Percentiles rank a stretch among this genome's conserved stretches.
phyloP scores from a whole-genome alignment of 2,797 vertebrate species.

The Sciaenops ocellatus region DNA sequence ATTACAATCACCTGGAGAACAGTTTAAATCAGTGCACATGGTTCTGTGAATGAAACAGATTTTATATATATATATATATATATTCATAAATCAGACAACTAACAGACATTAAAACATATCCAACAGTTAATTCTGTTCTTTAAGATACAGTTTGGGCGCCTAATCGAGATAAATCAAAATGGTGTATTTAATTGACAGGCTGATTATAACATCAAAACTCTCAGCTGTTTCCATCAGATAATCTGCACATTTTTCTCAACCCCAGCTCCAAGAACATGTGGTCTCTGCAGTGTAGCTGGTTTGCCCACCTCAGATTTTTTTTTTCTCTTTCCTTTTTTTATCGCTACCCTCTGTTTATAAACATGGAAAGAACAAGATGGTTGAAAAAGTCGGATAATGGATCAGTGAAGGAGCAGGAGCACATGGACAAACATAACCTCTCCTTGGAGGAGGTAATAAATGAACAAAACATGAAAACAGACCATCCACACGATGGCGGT shows the following conservation, averaged over 20 bases:
- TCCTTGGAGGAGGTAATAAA: too few relatives aligned
- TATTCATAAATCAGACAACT: background rate
- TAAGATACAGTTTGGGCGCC: background rate
- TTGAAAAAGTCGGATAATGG: constrained; percentile 77
- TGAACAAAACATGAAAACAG: background rate
- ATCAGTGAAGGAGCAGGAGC: constrained; percentile 42
- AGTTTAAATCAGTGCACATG: background rate
- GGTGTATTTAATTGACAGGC: background rate
- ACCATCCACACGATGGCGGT: constrained; percentile 51
- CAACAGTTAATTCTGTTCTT: background rate
- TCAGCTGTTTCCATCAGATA: background rate
- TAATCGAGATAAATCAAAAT: background rate
- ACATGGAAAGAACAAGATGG: constrained; percentile 88
- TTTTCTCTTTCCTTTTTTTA: constrained; percentile 57
- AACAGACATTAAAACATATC: background rate
- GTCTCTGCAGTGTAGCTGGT: constrained; percentile 52
- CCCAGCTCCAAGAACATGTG: constrained; percentile 41
- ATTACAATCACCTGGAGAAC: background rate
- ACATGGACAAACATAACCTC: too few relatives aligned
- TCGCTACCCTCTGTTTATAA: constrained; percentile 87
- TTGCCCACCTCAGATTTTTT: constrained; percentile 48
- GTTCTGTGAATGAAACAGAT: background rate
- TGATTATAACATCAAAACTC: constrained; percentile 18
- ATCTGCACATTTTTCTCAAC: background rate
- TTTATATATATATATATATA: too few relatives aligned